phyloP scores from a whole-genome alignment of 1,140 invertebrate species.

The Sinella curviseta region DNA sequence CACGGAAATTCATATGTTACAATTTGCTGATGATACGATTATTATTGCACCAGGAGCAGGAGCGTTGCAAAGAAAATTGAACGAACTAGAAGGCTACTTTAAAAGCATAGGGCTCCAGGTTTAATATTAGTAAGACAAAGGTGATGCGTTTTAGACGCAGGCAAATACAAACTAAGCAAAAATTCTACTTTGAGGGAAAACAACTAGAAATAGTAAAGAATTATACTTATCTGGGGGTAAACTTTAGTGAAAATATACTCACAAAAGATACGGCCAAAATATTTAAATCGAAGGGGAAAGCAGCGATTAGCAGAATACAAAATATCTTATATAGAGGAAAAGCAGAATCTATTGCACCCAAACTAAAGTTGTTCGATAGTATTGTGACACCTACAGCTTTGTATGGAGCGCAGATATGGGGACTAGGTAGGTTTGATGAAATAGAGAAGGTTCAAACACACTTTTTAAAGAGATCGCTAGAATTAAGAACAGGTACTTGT shows the following conservation, averaged over 20 bases:
- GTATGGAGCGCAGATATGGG: slow-evolving; percentile 14
- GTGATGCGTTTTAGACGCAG: slow-evolving; percentile 43
- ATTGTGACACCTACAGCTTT: not conserved
- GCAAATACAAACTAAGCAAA: not conserved
- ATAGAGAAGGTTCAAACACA: not conserved
- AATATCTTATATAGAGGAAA: not conserved
- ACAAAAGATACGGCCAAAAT: not conserved
- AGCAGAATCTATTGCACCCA: not conserved
- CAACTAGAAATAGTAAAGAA: not conserved
- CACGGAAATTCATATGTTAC: not conserved
- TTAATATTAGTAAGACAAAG: slow-evolving; percentile 44
- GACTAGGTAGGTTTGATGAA: not conserved
- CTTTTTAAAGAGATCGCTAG: slow-evolving; percentile 3
- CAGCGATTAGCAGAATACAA: not conserved
- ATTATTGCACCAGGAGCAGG: not conserved
- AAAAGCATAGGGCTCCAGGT: slow-evolving; percentile 29
- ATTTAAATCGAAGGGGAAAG: slow-evolving; percentile 15
- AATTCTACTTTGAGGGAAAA: not conserved
- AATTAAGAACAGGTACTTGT: not conserved
- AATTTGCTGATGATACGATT: slow-evolving; percentile 15
- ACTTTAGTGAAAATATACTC: not conserved
- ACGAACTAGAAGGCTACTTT: slow-evolving; percentile 34
- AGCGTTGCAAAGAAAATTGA: not conserved
- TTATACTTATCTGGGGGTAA: slow-evolving; percentile 12
- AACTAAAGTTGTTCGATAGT: not conserved